Conservation (phyloP, 2,113 vertebrate species). For the Bothrops jararaca region DNA sequence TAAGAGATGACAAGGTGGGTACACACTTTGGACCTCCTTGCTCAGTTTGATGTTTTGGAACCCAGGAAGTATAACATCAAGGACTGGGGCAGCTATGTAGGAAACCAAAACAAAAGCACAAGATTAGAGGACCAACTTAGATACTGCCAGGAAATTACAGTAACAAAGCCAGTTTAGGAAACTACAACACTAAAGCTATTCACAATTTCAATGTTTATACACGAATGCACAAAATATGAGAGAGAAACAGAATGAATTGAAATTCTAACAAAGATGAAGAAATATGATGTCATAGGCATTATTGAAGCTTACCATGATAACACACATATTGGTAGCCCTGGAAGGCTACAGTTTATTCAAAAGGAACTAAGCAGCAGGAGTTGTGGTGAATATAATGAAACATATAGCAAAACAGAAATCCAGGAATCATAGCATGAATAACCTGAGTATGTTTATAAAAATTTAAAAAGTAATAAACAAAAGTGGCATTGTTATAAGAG, state of each 20-base stretch:
- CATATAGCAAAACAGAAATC: not conserved
- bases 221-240: not conserved
- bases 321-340: not conserved
- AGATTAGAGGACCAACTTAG: not conserved
- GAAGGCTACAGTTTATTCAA: not conserved
- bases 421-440: not conserved
- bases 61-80: not conserved
- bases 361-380: not conserved
- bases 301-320: not conserved
- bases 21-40: not conserved
- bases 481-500: not conserved
- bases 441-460: not conserved
- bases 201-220: not conserved
- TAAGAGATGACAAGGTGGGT: not conserved
- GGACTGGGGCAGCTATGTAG: not conserved
- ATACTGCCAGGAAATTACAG: not conserved
- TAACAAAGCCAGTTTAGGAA: not conserved
- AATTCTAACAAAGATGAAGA: not conserved
- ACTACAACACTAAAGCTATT: not conserved
- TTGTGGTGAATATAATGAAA: not conserved
- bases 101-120: not conserved
- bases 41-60: not conserved
- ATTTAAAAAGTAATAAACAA: not conserved
- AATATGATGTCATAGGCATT: not conserved
- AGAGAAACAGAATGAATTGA: not conserved